Conservation (phyloP, 2,113 vertebrate species). For the Nannospalax galili region DNA sequence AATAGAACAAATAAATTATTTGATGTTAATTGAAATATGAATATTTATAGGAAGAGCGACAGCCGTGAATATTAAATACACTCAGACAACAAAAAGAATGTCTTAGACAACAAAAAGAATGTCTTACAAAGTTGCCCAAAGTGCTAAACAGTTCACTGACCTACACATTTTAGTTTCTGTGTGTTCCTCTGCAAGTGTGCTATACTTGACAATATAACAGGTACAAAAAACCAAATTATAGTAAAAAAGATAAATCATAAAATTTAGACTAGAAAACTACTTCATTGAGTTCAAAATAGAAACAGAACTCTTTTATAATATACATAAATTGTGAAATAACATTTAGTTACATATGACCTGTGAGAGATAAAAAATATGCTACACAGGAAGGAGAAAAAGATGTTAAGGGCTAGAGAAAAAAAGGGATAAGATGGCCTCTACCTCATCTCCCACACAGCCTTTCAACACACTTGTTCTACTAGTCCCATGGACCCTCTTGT, state of each 20-base stretch:
- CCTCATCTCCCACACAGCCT: too few species aligned
- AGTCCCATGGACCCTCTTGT: too few species aligned
- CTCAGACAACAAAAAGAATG: background rate
- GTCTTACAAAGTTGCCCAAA: background rate
- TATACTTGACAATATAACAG: background rate
- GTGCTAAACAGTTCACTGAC: background rate
- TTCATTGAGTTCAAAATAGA: slow-evolving; percentile 1
- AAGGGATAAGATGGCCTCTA: too few species aligned
- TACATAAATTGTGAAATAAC: too few species aligned
- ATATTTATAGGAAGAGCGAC: background rate
- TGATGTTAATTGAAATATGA: background rate
- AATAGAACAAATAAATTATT: background rate
- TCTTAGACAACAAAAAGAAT: background rate
- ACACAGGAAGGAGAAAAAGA: too few species aligned
- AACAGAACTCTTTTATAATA: background rate
- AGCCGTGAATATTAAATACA: background rate
- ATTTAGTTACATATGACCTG: too few species aligned
- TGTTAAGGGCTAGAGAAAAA: too few species aligned
- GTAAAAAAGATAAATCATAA: background rate
- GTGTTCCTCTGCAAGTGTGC: background rate
- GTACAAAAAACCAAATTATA: background rate
- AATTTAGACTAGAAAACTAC: background rate
- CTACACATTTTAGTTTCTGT: background rate
- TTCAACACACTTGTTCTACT: too few species aligned
- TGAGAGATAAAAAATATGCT: too few species aligned